Conservation (phyloP, 2,888 invertebrate species). For the Melanostoma mellinum region DNA sequence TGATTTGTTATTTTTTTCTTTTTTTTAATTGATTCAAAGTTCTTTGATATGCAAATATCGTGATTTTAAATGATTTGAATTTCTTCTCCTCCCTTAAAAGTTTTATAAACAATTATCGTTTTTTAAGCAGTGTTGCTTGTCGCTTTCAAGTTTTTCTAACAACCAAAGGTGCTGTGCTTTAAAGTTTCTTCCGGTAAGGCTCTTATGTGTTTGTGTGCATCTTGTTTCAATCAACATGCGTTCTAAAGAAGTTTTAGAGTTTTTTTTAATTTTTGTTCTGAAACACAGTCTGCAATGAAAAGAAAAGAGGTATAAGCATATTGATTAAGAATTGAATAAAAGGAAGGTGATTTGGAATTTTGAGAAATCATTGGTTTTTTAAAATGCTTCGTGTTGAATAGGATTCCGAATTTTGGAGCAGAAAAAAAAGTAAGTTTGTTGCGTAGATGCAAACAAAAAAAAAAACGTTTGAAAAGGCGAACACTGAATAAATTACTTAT, state of each 20-base stretch:
- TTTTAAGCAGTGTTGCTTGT: constrained; percentile 11
- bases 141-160: neutral
- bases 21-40: constrained; percentile 31
- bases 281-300: constrained; percentile 59
- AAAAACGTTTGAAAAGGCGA: no score
- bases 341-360: neutral
- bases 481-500: no score
- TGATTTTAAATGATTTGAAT: constrained; percentile 25
- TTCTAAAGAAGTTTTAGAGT: constrained; percentile 37
- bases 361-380: no score
- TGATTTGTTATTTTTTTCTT: neutral
- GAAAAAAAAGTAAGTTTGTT: no score
- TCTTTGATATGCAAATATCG: constrained; percentile 67
- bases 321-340: neutral
- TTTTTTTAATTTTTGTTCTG: constrained; percentile 47
- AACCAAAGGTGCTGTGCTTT: constrained; percentile 35
- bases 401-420: no score
- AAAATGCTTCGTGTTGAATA: no score
- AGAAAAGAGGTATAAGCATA: constrained; percentile 7
- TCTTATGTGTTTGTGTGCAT: constrained; percentile 49
- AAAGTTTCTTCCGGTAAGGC: constrained; percentile 48
- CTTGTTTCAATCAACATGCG: constrained; percentile 49
- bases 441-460: no score
- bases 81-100: constrained; percentile 27
- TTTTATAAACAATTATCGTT: constrained; percentile 10